Percentiles rank a stretch among this genome's conserved stretches.
These are phyloP conservation scores for Epinotia brunnichana DNA, from an alignment of 2,888 invertebrate genomes.

Conservation along the genomic window DNA sequence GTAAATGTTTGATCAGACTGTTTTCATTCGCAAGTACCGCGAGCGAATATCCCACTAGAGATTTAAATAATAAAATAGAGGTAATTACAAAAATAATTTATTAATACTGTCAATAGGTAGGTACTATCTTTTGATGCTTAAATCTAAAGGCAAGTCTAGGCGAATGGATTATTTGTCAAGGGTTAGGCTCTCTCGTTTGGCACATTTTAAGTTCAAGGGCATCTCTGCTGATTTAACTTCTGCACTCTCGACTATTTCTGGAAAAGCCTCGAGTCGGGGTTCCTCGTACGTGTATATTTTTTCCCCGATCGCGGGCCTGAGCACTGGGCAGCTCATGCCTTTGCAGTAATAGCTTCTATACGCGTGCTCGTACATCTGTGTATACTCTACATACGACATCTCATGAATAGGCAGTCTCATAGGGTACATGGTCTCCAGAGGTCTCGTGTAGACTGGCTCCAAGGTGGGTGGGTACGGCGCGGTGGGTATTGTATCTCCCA, in stretches of 20 bases:
- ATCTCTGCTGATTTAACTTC: conserved; percentile 59
- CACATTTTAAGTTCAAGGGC: conserved; percentile 76
- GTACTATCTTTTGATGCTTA: conserved; percentile 81
- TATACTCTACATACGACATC: conserved; percentile 75
- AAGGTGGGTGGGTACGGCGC: conserved; percentile 58
- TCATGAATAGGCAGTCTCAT: conserved; percentile 70
- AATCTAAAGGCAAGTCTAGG: conserved; percentile 85
- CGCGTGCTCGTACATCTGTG: conserved; percentile 76
- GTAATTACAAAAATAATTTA: conserved; percentile 53
- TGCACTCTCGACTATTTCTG: conserved; percentile 46
- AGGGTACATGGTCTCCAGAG: conserved; percentile 66
- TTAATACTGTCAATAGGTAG: conserved; percentile 61
- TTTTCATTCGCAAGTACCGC: conserved; percentile 34
- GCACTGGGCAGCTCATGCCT: conserved; percentile 62
- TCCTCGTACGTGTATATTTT: conserved; percentile 67
- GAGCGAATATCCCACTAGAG: background rate
- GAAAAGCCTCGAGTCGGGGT: conserved; percentile 51
- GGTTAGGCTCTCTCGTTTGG: conserved; percentile 69
- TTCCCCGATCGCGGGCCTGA: conserved; percentile 63
- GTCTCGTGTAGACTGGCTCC: conserved; percentile 65
- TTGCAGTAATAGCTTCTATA: conserved; percentile 72
- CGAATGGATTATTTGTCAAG: conserved; percentile 72
- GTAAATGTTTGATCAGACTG: conserved; percentile 56
- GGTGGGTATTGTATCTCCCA: conserved; percentile 55
- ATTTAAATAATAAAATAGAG: conserved; percentile 42